phyloP scores from a whole-genome alignment of 2,888 invertebrate species.

The Meteorus colon region DNA sequence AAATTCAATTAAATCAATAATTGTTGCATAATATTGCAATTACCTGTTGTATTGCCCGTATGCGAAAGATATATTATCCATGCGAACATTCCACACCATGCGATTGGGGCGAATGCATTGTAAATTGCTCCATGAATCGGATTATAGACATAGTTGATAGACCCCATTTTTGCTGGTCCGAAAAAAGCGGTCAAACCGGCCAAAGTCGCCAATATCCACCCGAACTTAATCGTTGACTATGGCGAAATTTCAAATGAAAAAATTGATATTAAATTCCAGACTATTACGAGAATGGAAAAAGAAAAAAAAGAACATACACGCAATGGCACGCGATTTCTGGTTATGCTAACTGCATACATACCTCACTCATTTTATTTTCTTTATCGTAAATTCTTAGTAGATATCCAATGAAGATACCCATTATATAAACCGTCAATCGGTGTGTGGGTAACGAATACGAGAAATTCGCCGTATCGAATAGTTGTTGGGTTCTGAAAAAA shows the following conservation, averaged over 20 bases:
- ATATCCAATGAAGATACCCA: slow-evolving; percentile 80
- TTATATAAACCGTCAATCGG: slow-evolving; percentile 80
- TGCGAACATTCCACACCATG: slow-evolving; percentile 81
- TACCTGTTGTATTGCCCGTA: slow-evolving; percentile 75
- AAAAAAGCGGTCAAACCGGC: slow-evolving; percentile 76
- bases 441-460: slow-evolving; percentile 82
- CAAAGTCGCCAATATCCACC: slow-evolving; percentile 76
- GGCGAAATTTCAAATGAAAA: slow-evolving; percentile 41
- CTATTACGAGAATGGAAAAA: slow-evolving; percentile 4
- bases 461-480: slow-evolving; percentile 81
- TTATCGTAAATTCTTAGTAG: slow-evolving; percentile 74
- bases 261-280: slow-evolving; percentile 9
- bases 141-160: slow-evolving; percentile 78
- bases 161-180: slow-evolving; percentile 80
- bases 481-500: slow-evolving; percentile 76
- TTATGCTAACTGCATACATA: slow-evolving; percentile 58
- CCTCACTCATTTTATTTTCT: slow-evolving; percentile 73
- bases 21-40: slow-evolving; percentile 65
- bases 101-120: slow-evolving; percentile 81
- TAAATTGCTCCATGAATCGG: slow-evolving; percentile 80
- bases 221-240: slow-evolving; percentile 74
- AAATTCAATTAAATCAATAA: slow-evolving; percentile 54
- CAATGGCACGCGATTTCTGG: not conserved
- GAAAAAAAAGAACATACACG: slow-evolving; percentile 13
- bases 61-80: slow-evolving; percentile 81